Evolutionary conservation across 2,113 vertebrate genomes (phyloP), one percentile per base, ranked within the genome.

Genomic region (Genyomyrus donnyi): DNA sequence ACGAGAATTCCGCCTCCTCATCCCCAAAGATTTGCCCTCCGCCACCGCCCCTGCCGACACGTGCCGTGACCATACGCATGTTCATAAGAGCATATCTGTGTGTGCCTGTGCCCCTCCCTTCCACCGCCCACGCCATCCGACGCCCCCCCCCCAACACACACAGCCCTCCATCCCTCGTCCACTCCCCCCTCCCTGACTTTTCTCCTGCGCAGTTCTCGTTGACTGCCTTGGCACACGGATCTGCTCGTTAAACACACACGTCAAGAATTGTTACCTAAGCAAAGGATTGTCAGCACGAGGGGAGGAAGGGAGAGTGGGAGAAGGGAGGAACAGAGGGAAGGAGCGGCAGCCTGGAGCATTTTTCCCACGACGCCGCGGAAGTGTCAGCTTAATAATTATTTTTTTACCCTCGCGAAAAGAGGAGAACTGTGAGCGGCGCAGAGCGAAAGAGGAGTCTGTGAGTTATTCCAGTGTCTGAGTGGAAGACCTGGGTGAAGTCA

Each of bases 251-350:
- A 96, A 58, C 93, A 94, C 95, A 94, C 94, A 95, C 95, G 93
- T 94, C 95, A 95, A 95, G 95, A 97, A 96, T 91, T 96, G 95
- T 96, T 95, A 95, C 96, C 96, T 96, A 96, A 96, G 96, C 95
- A 94, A 87, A 94, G 91, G 91, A 93, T 94, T 94, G 94, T 93
- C 93, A 93, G 92, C 53, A 89, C 52, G 89, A 89, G 89, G 24
- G 35, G 24, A 39, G 50, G 42, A 58, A 58, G 35, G 74, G 35
- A 56, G 88, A 50, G 88, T 31, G 62, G 3, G 66, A 49, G 88
- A 74, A 52, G 31, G 48, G 88, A 89, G 39, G 11, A 88, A 92
- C 35, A 85, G 89, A 24, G 93, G 92, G 93, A 91, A 80, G 93
- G 93, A 89, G 58, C 39, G 80, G 84, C 95, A 95, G 94, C 95